Conservation (phyloP, 1,140 invertebrate species). For the Choristoneura fumiferana region DNA sequence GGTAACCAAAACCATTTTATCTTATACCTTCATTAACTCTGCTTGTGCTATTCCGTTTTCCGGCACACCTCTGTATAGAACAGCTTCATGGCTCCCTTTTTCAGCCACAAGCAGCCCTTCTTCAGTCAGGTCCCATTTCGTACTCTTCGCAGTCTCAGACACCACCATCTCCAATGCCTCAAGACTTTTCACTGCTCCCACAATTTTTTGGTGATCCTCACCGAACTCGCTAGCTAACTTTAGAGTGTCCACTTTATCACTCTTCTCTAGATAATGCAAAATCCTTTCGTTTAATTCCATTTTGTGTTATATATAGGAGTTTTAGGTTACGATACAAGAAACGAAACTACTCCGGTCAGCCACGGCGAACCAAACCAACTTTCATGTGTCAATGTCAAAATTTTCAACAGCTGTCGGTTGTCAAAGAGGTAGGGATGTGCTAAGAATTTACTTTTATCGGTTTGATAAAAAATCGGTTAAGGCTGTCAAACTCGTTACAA, state of each 20-base stretch:
- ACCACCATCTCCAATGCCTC: slow-evolving; percentile 89
- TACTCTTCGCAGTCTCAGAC: slow-evolving; percentile 82
- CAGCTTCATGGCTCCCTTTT: slow-evolving; percentile 95
- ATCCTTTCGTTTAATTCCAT: slow-evolving; percentile 85
- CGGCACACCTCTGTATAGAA: slow-evolving; percentile 89
- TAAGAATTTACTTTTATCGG: too few species aligned
- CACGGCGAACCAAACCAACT: too few species aligned
- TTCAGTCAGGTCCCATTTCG: slow-evolving; percentile 91
- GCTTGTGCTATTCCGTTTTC: slow-evolving; percentile 87
- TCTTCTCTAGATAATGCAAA: slow-evolving; percentile 81
- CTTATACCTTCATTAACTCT: slow-evolving; percentile 86
- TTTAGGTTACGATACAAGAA: slow-evolving; percentile 15
- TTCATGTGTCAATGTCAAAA: too few species aligned
- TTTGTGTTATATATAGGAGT: slow-evolving; percentile 48
- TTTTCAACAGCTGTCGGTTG: too few species aligned
- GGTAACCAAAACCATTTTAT: neutral
- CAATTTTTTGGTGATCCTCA: slow-evolving; percentile 96
- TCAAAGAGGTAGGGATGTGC: too few species aligned
- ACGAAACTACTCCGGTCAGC: too few species aligned
- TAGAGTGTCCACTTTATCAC: slow-evolving; percentile 83
- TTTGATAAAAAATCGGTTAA: too few species aligned
- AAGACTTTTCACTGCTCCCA: slow-evolving; percentile 97
- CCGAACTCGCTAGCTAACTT: slow-evolving; percentile 85
- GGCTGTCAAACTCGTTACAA: too few species aligned
- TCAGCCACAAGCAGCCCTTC: slow-evolving; percentile 91